Base-by-base conservation (phyloP, 2,888 invertebrate species). In the Hemistola chrysoprasaria region DNA sequence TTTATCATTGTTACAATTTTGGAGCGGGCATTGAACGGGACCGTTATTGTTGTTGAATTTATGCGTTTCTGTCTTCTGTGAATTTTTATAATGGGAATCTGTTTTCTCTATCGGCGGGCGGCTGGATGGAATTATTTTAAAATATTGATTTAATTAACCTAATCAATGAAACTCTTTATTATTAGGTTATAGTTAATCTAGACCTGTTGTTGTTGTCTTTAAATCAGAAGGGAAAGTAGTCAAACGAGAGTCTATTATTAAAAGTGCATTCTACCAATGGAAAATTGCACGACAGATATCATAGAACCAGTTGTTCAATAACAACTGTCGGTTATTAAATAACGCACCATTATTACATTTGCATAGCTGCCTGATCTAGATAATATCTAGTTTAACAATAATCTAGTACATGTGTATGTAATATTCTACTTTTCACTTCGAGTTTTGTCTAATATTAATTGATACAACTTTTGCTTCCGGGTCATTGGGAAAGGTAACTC, bases 331-430 rank as follows among this genome's bases (percentile, higher is more conserved):
- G 53, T 54, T 53, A 60, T 68, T 55, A 52, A 62, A 61, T 53
- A 62, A 61, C 53, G 48, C 56, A 70, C 64, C 62, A 64, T 69
- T 62, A 56, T 64, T 66, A 59, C 45, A 71, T 75, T 73, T 71
- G 60, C 74, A 71, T 73, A 64, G 53, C 51, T 47, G 59, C 41
- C 50, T 53, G 48, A 50, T 61, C 40, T 49, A 48, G 56, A 55
- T 50, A 48, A 55, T 59, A 70, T 66, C 59, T 65, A 62, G 65
- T 61, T 58, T 56, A 45, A 61, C 35, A 38, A 53, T 58, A 63
- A 55, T 55, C 54, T 59, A 59, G 52, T 58, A 48, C 38, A 38
- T 60, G 49, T 49, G 40, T 20, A 31, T 50, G 57, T 55, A 55
- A 43, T 62, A 49, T 52, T 50, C 51, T 46, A 53, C 43, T 47